Percentiles rank a stretch among this genome's conserved stretches.
These are phyloP conservation scores for Drosophila parthenogenetica DNA, from an alignment of 2,888 invertebrate genomes.

Conservation along the genomic window DNA sequence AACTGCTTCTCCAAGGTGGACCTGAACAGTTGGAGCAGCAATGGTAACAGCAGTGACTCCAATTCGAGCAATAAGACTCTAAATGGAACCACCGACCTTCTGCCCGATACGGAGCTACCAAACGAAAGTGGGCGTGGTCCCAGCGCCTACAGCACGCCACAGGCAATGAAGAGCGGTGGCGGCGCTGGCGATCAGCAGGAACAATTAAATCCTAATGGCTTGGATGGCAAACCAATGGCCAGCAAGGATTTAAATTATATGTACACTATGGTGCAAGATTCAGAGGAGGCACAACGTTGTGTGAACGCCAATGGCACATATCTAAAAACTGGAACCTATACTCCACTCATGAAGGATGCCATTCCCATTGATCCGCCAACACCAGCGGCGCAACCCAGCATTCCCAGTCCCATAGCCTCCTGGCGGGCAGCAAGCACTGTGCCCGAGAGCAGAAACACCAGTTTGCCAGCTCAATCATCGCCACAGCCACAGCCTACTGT, in stretches of 20 bases:
- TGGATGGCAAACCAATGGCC: conserved; percentile 20
- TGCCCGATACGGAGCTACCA: background rate
- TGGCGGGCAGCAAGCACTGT: background rate
- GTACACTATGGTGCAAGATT: conserved; percentile 83
- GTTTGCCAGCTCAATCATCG: background rate
- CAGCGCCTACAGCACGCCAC: conserved; percentile 45
- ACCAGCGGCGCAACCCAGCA: background rate
- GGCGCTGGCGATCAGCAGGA: background rate
- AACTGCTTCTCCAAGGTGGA: conserved; percentile 76
- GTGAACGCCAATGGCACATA: conserved; percentile 83
- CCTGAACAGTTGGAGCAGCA: conserved; percentile 26
- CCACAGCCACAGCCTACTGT: background rate
- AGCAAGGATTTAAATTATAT: conserved; percentile 77
- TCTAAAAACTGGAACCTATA: conserved; percentile 84
- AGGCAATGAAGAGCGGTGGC: background rate
- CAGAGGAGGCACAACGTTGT: conserved; percentile 83
- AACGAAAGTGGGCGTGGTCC: conserved; percentile 7
- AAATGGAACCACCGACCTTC: conserved; percentile 22
- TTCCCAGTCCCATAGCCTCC: background rate
- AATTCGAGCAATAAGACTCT: conserved; percentile 35
- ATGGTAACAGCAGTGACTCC: conserved; percentile 40
- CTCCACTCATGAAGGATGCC: conserved; percentile 80
- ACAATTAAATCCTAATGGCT: conserved; percentile 4
- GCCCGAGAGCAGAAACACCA: background rate
- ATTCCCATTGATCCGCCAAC: conserved; percentile 19